Base-by-base conservation (phyloP, 2,888 invertebrate species). In the Gortyna flavago region DNA sequence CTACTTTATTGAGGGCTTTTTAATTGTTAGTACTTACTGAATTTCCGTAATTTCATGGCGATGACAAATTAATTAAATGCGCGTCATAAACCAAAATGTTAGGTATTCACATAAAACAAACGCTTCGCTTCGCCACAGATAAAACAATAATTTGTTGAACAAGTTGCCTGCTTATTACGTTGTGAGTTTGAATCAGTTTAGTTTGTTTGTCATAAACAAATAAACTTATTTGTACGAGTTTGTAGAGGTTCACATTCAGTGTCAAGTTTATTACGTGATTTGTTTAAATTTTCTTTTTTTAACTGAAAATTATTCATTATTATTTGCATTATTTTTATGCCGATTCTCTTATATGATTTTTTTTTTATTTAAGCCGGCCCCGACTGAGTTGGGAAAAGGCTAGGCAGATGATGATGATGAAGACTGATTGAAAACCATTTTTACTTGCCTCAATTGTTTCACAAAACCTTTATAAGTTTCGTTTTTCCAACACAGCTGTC, bases 181-280 rank as follows among this genome's bases (percentile, higher is more conserved):
- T n/a, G 57, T 2, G 54, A 71, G 70, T 82, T 82, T 64, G 54
- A 65, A 77, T 77, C 18, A 68, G 73, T 64, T 81, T 57, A 68
- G 44, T 82, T 85, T 64, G 16, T 48, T 1, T 41, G 59, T 48
- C 38, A 44, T 62, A n/a, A n/a, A n/a, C n/a, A n/a, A n/a, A n/a
- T n/a, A n/a, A 72, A 72, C 3, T 80, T 82, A 54, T 54, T 72
- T 57, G 21, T 65, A 18, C 57, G 13, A 82, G 69, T 57, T 67
- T 9, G 16, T 16, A 57, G 35, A 35, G 7, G 11, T 35, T 69
- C 1, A 44, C 4, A n/a, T 62, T 64, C 18, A 67, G 35, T 65
- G 21, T 64, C 11, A 62, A 64, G 67, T 41, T 29, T 65, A 64
- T 9, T 16, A 59, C 6, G 29, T 35, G 25, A 41, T 25, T 29